Percentiles rank a stretch among this genome's conserved stretches.
Evolutionary conservation across 37 sponge, comb jelly and placozoan species (phyloP).

Genomic region (Diacarnus erythraeanus): DNA sequence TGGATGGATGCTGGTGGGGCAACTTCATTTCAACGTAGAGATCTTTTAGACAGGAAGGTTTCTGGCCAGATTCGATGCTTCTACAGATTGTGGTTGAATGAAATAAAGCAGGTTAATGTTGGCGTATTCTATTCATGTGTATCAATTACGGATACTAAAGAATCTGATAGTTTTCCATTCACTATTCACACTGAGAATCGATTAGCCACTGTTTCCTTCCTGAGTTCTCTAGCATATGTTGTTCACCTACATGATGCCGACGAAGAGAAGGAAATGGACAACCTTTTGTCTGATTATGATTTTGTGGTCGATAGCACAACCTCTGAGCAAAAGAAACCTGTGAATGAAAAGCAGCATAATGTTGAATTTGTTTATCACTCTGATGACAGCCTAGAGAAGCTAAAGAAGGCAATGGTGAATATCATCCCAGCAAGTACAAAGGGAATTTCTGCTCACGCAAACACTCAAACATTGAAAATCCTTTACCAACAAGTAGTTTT

Average conservation of each 20-base stretch:
- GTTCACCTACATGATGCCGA: conserved; percentile 21
- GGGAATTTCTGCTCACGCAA: conserved; percentile 2
- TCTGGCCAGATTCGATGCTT: conserved; percentile 25
- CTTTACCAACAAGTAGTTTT: conserved; percentile 47
- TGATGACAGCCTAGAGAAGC: neutral
- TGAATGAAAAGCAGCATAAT: neutral
- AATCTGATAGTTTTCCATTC: neutral
- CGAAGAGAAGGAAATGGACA: conserved; percentile 25
- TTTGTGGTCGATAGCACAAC: neutral
- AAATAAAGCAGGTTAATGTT: conserved; percentile 43
- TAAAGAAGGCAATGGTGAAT: conserved; percentile 24
- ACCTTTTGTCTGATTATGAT: conserved; percentile 48
- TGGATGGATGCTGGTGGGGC: conserved; percentile 59
- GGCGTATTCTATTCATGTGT: conserved; percentile 42
- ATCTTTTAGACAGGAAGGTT: conserved; percentile 15
- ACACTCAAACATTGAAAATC: conserved; percentile 17
- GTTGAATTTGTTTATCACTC: conserved; percentile 19
- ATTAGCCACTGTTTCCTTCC: conserved; percentile 23
- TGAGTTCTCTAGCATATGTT: conserved; percentile 28
- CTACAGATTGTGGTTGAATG: conserved; percentile 47
- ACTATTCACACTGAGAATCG: conserved; percentile 24
- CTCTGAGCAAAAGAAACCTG: neutral
- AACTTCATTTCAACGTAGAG: conserved; percentile 35
- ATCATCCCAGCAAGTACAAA: neutral
- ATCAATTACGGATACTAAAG: conserved; percentile 1